phyloP scores from a whole-genome alignment of 2,888 invertebrate species.

The Ramazzottius varieornatus region DNA sequence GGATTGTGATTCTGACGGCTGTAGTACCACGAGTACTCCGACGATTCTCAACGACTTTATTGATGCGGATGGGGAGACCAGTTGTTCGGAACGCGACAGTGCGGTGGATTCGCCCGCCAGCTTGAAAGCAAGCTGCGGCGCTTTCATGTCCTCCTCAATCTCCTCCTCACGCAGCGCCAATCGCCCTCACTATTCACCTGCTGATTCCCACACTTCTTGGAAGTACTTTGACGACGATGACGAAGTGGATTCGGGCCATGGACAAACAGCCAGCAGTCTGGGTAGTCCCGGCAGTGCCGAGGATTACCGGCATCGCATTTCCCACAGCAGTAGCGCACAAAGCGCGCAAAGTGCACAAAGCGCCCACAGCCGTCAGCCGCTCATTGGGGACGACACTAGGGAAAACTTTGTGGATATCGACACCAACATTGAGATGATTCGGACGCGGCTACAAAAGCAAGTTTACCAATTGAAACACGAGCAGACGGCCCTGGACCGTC shows the following conservation, averaged over 20 bases:
- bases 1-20: not conserved
- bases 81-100: not conserved
- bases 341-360: not conserved
- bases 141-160: not conserved
- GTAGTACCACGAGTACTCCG: not conserved
- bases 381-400: not conserved
- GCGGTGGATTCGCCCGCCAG: not conserved
- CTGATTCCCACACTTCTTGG: slow-evolving; percentile 1
- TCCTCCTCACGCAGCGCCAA: not conserved
- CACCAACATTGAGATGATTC: not conserved
- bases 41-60: not conserved
- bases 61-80: not conserved
- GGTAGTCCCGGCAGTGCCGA: slow-evolving; percentile 1
- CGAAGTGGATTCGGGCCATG: not conserved
- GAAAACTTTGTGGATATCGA: not conserved
- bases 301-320: not conserved
- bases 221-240: slow-evolving; percentile 1
- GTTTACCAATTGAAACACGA: not conserved
- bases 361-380: not conserved
- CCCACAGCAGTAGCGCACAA: not conserved
- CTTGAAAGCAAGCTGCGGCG: not conserved
- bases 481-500: slow-evolving; percentile 1
- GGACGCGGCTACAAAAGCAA: not conserved
- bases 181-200: not conserved
- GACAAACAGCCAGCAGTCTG: not conserved